These are phyloP conservation scores for Apantesis nais DNA, from an alignment of 2,888 invertebrate genomes.

Conservation along the genomic window DNA sequence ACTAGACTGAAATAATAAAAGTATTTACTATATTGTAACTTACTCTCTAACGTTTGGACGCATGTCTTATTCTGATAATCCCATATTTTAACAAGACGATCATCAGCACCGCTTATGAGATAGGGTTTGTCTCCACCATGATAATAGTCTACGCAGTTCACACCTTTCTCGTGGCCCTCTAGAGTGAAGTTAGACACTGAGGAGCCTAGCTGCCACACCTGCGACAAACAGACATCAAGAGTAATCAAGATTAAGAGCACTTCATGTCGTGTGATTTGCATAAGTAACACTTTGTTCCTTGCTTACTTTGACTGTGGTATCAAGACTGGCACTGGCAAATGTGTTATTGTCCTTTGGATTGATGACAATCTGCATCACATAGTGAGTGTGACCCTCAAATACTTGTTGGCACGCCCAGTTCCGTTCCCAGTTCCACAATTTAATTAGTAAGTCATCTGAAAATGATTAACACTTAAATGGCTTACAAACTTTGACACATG, in stretches of 20 bases:
- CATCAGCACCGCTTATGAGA: conserved; percentile 99
- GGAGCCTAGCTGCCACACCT: conserved; percentile 99
- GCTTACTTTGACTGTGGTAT: conserved; percentile 94
- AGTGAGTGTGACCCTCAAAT: conserved; percentile 99
- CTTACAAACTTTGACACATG: background rate
- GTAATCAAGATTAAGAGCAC: background rate
- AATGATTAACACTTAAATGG: conserved; percentile 13
- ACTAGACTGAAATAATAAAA: no score
- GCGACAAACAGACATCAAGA: conserved; percentile 4
- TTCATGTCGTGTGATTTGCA: background rate
- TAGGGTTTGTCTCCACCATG: conserved; percentile 99
- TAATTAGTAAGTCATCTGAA: conserved; percentile 98
- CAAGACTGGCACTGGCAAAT: conserved; percentile 99
- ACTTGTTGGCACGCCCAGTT: conserved; percentile 99
- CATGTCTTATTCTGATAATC: conserved; percentile 99
- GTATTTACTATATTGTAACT: conserved; percentile 5
- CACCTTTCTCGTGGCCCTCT: conserved; percentile 99
- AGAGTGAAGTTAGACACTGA: conserved; percentile 98
- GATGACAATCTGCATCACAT: conserved; percentile 99
- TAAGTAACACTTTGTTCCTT: background rate
- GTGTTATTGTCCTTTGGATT: conserved; percentile 99
- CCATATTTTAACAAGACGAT: conserved; percentile 99
- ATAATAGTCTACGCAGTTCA: conserved; percentile 99
- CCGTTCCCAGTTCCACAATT: conserved; percentile 99
- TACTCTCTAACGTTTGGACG: conserved; percentile 97